Evolutionary conservation across 2,797 vertebrate species (phyloP).

Genomic region (Octomys mimax): DNA sequence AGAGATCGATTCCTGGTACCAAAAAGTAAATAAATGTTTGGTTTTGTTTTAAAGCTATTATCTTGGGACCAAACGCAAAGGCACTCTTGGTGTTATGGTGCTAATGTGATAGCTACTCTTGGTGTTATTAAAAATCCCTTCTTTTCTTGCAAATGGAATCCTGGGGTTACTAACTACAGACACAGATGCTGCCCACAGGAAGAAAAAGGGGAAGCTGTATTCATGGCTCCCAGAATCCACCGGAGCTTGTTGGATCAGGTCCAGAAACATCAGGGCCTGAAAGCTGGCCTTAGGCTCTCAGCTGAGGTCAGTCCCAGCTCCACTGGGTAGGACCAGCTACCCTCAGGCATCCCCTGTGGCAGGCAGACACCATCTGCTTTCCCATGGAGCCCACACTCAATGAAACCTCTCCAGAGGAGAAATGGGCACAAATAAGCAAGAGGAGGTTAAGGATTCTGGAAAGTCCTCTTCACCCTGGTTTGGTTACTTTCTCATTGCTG

Average conservation of each 20-base stretch:
- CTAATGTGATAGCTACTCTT: neutral
- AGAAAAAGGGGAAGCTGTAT: neutral
- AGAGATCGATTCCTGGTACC: no score
- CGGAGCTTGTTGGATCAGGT: neutral
- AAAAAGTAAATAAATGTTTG: no score
- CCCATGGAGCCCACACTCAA: neutral
- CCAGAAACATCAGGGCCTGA: neutral
- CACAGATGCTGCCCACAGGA: neutral
- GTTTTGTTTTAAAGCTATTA: neutral
- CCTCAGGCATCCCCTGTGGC: neutral
- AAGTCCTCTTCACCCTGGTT: neutral
- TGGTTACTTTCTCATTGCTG: neutral
- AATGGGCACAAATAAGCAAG: neutral
- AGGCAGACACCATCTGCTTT: neutral
- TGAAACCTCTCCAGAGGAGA: neutral
- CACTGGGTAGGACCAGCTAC: neutral
- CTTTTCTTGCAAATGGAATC: neutral
- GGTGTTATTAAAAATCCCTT: neutral
- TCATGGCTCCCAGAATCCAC: neutral
- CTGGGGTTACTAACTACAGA: neutral
- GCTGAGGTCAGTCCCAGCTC: neutral
- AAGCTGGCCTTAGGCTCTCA: neutral
- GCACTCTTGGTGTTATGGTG: neutral
- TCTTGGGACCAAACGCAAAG: neutral
- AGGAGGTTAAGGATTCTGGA: neutral